These are phyloP conservation scores for Monodelphis domestica DNA, from an alignment of 2,797 vertebrate genomes.

Conservation along the genomic window DNA sequence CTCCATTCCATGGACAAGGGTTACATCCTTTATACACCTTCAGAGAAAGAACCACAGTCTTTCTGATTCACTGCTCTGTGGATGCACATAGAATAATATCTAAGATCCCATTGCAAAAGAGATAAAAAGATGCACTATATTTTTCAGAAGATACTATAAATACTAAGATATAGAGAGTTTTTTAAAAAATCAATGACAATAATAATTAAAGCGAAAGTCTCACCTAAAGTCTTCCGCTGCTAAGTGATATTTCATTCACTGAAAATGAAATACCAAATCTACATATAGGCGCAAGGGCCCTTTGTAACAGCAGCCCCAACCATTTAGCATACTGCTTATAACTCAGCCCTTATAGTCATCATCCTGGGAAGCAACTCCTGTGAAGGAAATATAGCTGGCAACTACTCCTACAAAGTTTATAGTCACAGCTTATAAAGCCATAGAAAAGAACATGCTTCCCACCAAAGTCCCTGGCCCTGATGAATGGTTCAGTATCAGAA, in stretches of 20 bases:
- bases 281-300: neutral
- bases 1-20: neutral
- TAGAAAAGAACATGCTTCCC: neutral
- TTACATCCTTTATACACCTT: neutral
- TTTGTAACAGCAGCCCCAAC: neutral
- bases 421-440: neutral
- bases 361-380: neutral
- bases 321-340: neutral
- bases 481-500: neutral
- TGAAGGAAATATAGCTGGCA: neutral
- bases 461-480: neutral
- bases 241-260: neutral
- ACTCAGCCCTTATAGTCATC: neutral
- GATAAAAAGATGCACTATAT: neutral
- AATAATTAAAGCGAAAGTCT: constrained; percentile 5
- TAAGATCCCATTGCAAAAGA: constrained; percentile 4
- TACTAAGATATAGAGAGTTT: neutral
- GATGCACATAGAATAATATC: neutral
- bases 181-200: neutral
- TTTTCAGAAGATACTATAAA: neutral
- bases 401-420: neutral
- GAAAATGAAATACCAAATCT: neutral
- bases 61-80: neutral
- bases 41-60: neutral
- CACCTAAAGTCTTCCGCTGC: neutral